Base-by-base conservation (phyloP, 2,797 vertebrate species). In the Oryzias dopingdopingensis region DNA sequence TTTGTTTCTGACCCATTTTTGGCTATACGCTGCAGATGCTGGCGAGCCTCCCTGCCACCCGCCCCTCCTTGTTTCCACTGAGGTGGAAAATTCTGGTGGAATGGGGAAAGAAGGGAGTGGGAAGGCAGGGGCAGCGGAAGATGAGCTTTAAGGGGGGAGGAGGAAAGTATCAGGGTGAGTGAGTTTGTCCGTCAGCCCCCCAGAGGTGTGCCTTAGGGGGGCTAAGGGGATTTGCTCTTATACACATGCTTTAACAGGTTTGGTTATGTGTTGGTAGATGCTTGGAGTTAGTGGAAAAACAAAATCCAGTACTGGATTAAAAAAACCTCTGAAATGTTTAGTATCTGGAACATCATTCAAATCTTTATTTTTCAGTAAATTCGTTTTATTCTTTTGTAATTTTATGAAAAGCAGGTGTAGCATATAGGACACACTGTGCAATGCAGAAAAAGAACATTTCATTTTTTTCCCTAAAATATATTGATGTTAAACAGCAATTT, bases 1-100 rank as follows among this genome's bases (percentile, higher is more conserved):
- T 45, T 68, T 65, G 59, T 74, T 76, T 82, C 37, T 88, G 86
- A 89, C 86, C 87, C 85, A 89, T 86, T 90, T 89, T 83, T 29
- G 49, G 70, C 40, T 42, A 32, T 46, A 53, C 41, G 49, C 63
- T 73, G 62, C 37, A 46, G 74, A 68, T 1, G 18, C 49, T 70
- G 66, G 72, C 65, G 61, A 72, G 51, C 29, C 20, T 62, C 57
- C 40, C 51, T 66, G 59, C 69, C 63, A 64, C 58, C 67, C 72
- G 68, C 79, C 79, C 67, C 62, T 77, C 56, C 74, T 64, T 65
- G 65, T 86, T 86, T 87, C 79, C 86, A 85, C 64, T 87, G 80
- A 77, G 79, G 77, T 83, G 84, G 84, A 85, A 84, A 86, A 82
- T 75, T 70, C 66, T 72, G 70, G 62, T 80, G 62, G 65, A 82